Percentiles rank a stretch among this genome's conserved stretches.
Conservation (phyloP, 2,888 invertebrate genomes). For the Yponomeuta cagnagella region DNA sequence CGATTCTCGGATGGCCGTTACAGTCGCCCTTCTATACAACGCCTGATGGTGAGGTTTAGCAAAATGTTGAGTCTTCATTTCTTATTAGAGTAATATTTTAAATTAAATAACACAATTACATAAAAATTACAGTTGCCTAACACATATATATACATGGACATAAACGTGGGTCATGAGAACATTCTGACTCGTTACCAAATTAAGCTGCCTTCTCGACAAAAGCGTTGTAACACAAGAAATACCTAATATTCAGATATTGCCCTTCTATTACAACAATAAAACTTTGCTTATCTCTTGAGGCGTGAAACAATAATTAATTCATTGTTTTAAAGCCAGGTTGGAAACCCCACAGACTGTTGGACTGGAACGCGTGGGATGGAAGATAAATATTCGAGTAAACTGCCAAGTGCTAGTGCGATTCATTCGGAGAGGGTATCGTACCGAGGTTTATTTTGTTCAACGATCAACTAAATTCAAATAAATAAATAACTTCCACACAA, state of each 20-base stretch:
- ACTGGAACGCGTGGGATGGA: neutral
- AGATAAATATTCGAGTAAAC: neutral
- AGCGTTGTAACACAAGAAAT: neutral
- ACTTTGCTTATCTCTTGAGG: neutral
- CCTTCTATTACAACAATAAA: conserved; percentile 1
- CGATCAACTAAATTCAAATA: too few species aligned
- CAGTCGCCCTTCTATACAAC: too few species aligned
- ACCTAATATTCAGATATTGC: neutral
- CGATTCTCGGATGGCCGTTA: too few species aligned
- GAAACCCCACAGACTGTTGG: neutral
- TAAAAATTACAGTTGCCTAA: too few species aligned
- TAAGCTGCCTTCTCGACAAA: neutral
- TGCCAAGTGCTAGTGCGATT: neutral
- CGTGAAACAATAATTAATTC: neutral
- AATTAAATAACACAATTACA: too few species aligned
- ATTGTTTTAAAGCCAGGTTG: neutral
- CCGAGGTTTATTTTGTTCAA: too few species aligned
- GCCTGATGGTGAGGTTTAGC: too few species aligned
- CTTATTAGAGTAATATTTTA: too few species aligned
- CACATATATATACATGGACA: too few species aligned
- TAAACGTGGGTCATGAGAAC: too few species aligned
- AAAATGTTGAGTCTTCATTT: too few species aligned
- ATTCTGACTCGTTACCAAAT: neutral
- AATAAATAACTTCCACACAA: too few species aligned
- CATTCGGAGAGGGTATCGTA: neutral